A percentile compares a stretch with the other conserved stretches of the same genome.
Evolutionary conservation across 2,888 invertebrate species (phyloP).

Genomic region (Synergus umbraculus): DNA sequence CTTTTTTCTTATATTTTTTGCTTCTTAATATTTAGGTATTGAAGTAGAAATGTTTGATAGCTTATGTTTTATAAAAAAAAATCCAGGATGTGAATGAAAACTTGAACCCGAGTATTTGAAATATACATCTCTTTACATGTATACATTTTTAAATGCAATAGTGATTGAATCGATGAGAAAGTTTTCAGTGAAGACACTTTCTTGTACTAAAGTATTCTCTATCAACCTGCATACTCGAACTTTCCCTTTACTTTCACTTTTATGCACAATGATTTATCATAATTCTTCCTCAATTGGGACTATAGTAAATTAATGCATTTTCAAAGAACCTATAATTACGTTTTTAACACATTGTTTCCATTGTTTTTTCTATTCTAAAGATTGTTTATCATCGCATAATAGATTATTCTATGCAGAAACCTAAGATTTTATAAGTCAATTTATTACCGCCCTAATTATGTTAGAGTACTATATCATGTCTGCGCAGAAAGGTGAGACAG

Average conservation of each 20-base stretch:
- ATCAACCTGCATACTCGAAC: slow-evolving; percentile 7
- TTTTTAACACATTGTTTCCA: no score
- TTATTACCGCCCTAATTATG: slow-evolving; percentile 18
- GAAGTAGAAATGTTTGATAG: no score
- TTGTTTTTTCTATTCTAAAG: no score
- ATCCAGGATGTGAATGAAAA: no score
- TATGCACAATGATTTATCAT: slow-evolving; percentile 4
- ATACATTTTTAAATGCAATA: not conserved
- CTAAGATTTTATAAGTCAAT: not conserved
- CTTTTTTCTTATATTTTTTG: no score
- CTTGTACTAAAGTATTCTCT: slow-evolving; percentile 14
- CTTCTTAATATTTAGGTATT: no score
- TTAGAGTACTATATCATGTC: not conserved
- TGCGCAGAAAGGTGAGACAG: slow-evolving; percentile 2
- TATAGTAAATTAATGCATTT: no score
- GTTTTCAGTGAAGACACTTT: not conserved
- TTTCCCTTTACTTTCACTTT: slow-evolving; percentile 24
- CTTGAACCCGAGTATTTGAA: not conserved
- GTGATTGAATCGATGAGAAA: slow-evolving; percentile 26
- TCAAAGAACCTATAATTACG: no score
- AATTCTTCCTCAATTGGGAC: no score
- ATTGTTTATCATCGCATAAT: no score
- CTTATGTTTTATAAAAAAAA: no score
- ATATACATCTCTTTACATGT: not conserved
- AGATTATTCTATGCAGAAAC: not conserved